Evolutionary conservation across 2,113 vertebrate species (phyloP), one percentile per base, ranked within the genome.

Genomic region (Henicopernis longicauda): DNA sequence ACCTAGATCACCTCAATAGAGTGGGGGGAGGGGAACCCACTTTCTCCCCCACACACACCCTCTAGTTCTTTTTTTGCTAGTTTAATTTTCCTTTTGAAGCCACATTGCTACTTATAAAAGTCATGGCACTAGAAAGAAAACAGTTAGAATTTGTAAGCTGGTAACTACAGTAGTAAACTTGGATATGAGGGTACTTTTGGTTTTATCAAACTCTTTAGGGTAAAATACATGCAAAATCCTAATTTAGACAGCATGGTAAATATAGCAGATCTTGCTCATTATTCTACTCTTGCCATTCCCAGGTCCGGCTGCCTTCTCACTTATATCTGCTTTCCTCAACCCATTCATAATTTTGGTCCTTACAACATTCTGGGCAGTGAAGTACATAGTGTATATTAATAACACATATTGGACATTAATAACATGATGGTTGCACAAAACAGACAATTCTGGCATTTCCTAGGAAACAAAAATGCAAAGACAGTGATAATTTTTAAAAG

Each of bases 1-100:
- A 21, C 0, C 0, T 12, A n/a, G 8, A 42, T 36, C 7, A 62
- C 9, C 14, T 76, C 49, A 49, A 7, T 34, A 27, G 21, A 31
- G 10, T 20, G 6, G 29, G 16, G 16, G 18, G 5, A 9, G 13
- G 16, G 38, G 9, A 17, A 45, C 5, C 8, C 16, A 25, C 20
- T 18, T 40, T 14, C 19, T 7, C 0, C 0, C 2, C 7, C n/a
- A n/a, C n/a, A n/a, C n/a, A n/a, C n/a, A n/a, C n/a, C n/a, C n/a
- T n/a, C n/a, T n/a, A n/a, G n/a, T n/a, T 34, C 4, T 57, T 42
- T 62, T 77, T 86, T 69, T 34, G 4, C 5, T 69, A 25, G 7
- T 71, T 79, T 61, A 12, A 21, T 70, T 79, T 79, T 55, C 8
- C 4, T 70, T 82, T 82, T 63, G 31, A 78, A 72, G 8, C 5